Evolutionary conservation across 2,113 vertebrate genomes (phyloP).

Genomic region (Oreocharis arfaki): DNA sequence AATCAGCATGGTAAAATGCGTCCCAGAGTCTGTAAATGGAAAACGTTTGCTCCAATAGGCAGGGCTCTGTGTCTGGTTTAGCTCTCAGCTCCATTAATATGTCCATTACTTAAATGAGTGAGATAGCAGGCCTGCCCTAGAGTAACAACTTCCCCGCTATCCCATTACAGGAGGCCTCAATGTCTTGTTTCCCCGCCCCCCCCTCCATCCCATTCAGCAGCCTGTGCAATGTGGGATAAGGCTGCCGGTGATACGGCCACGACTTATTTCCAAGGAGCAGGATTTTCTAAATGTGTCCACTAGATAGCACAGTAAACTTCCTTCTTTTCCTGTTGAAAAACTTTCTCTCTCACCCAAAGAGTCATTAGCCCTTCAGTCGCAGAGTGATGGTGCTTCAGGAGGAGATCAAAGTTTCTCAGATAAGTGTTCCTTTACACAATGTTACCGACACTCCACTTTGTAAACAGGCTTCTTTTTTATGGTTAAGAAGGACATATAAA

Average conservation of each 20-base stretch:
- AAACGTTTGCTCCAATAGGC: constrained; percentile 33
- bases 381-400: constrained; percentile 63
- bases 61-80: constrained; percentile 38
- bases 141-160: background rate
- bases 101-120: constrained; percentile 16
- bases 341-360: constrained; percentile 25
- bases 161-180: constrained; percentile 18
- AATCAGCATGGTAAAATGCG: constrained; percentile 20
- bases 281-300: constrained; percentile 46
- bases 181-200: background rate
- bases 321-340: constrained; percentile 17
- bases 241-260: background rate
- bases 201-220: background rate
- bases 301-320: constrained; percentile 53
- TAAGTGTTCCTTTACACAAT: constrained; percentile 69
- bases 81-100: constrained; percentile 44
- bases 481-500: constrained; percentile 69
- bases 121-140: constrained; percentile 37
- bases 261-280: background rate
- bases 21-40: constrained; percentile 19
- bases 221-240: background rate
- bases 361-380: constrained; percentile 25
- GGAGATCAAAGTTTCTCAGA: constrained; percentile 73
- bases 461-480: constrained; percentile 70
- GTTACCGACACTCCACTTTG: constrained; percentile 72